A percentile compares a stretch with the other conserved stretches of the same genome.
Evolutionary conservation across 2,113 vertebrate species (phyloP).

Genomic region (Rutilus rutilus): DNA sequence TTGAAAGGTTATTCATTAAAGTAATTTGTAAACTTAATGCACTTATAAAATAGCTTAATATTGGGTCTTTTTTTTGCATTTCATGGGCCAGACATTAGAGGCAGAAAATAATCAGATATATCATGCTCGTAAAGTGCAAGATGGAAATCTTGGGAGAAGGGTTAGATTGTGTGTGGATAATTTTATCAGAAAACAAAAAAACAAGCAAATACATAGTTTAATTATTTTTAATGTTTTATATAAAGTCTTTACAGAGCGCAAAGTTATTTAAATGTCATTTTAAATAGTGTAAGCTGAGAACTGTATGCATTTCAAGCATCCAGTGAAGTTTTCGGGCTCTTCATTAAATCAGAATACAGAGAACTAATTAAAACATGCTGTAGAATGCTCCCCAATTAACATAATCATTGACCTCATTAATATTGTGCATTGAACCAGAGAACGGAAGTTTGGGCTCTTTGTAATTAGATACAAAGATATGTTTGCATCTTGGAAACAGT

Average conservation of each 20-base stretch:
- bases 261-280: background rate
- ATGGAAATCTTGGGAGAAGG: background rate
- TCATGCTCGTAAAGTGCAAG: background rate
- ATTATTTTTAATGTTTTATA: background rate
- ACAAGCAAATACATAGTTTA: background rate
- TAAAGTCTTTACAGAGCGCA: background rate
- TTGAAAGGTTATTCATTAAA: slow-evolving; percentile 63
- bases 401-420: slow-evolving; percentile 69
- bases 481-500: slow-evolving; percentile 48
- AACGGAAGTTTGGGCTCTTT: slow-evolving; percentile 49
- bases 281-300: slow-evolving; percentile 9
- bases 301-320: slow-evolving; percentile 33
- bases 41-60: slow-evolving; percentile 55
- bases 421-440: slow-evolving; percentile 65
- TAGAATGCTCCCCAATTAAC: slow-evolving; percentile 63
- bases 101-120: too few species aligned
- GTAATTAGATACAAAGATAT: slow-evolving; percentile 58
- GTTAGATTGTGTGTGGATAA: background rate
- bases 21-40: slow-evolving; percentile 60
- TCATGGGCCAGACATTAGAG: slow-evolving; percentile 41
- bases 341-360: slow-evolving; percentile 53
- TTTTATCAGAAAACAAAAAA: background rate
- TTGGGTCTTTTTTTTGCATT: slow-evolving; percentile 43
- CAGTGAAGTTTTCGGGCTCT: slow-evolving; percentile 38
- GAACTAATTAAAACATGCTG: slow-evolving; percentile 62